These are phyloP conservation scores for Lepidurus apus DNA, from an alignment of 1,140 invertebrate genomes.

Conservation along the genomic window DNA sequence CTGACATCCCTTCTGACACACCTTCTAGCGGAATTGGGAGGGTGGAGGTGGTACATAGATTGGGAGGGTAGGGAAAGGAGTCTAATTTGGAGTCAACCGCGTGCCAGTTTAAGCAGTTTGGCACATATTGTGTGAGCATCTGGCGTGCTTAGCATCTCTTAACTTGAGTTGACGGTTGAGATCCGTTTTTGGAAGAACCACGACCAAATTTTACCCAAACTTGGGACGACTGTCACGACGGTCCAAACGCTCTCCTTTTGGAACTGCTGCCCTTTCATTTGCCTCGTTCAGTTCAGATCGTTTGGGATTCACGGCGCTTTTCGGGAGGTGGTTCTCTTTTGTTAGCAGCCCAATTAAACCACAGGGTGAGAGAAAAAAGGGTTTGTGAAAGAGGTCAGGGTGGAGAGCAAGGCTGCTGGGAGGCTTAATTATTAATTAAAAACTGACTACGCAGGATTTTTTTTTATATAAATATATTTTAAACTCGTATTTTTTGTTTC, in stretches of 20 bases:
- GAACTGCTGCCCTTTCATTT: neutral
- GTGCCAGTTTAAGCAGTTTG: neutral
- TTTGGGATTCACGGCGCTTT: too few relatives aligned
- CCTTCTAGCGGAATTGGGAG: too few relatives aligned
- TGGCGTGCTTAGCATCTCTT: constrained; percentile 13
- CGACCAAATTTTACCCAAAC: too few relatives aligned
- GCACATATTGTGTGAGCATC: constrained; percentile 21
- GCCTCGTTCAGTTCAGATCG: neutral
- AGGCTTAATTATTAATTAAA: too few relatives aligned
- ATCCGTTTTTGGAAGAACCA: neutral
- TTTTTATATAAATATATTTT: neutral
- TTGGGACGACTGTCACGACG: neutral
- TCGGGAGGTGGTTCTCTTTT: too few relatives aligned
- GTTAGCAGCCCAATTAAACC: too few relatives aligned
- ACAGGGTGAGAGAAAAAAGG: too few relatives aligned
- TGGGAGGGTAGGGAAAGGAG: neutral
- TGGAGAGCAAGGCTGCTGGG: too few relatives aligned
- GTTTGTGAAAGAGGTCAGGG: too few relatives aligned
- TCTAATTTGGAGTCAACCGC: neutral
- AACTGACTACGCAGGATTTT: too few relatives aligned
- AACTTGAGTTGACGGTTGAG: neutral
- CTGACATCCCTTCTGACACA: constrained; percentile 3
- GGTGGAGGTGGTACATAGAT: too few relatives aligned
- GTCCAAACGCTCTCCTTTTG: neutral
- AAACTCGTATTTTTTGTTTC: constrained; percentile 40